Percentiles rank a stretch among this genome's conserved stretches.
Evolutionary conservation across 2,113 vertebrate species (phyloP).

Genomic region (Menura novaehollandiae): DNA sequence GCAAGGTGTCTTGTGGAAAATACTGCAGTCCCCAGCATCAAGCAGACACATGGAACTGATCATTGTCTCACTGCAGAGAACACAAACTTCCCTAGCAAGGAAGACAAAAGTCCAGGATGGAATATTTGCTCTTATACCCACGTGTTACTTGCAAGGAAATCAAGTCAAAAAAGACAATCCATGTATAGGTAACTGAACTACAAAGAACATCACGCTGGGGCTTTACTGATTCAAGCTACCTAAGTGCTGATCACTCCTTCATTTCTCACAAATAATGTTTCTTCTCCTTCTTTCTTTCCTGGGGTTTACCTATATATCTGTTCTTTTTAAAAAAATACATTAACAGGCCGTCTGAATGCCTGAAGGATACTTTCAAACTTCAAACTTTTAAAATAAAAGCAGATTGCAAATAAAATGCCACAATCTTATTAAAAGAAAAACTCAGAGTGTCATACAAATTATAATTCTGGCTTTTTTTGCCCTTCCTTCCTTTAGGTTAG

Average conservation of each 20-base stretch:
- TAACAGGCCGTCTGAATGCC: slow-evolving; percentile 18
- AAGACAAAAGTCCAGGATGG: neutral
- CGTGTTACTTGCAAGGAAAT: neutral
- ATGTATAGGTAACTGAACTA: neutral
- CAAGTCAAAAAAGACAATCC: neutral
- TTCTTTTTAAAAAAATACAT: neutral
- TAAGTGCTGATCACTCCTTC: neutral
- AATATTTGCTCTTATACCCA: neutral
- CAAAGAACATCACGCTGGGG: neutral
- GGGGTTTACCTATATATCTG: neutral
- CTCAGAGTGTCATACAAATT: neutral
- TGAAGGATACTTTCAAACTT: slow-evolving; percentile 32
- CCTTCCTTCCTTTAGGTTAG: neutral
- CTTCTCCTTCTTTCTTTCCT: neutral
- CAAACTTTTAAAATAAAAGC: slow-evolving; percentile 47
- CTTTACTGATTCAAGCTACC: neutral
- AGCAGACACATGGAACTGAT: neutral
- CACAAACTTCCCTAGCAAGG: neutral
- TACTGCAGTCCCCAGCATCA: neutral
- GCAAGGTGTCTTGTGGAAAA: neutral
- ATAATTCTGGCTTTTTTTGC: neutral
- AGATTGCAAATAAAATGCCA: slow-evolving; percentile 31
- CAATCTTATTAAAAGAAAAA: slow-evolving; percentile 23
- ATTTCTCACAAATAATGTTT: neutral
- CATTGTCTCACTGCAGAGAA: neutral